phyloP scores from a whole-genome alignment of 2,113 vertebrate species.

The Picathartes gymnocephalus region DNA sequence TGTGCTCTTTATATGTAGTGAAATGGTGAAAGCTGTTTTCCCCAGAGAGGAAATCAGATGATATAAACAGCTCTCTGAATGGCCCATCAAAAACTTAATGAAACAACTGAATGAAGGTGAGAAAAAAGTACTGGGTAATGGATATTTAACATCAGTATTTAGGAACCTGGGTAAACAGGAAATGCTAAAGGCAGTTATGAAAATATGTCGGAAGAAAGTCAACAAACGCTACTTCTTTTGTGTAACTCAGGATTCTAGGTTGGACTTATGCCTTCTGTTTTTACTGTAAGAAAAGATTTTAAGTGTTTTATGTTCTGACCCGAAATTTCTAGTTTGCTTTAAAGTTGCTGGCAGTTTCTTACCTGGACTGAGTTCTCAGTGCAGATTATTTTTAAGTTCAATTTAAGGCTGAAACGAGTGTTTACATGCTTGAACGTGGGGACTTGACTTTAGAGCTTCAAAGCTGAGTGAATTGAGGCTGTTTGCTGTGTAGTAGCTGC shows the following conservation, averaged over 20 bases:
- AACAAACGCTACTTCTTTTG: background rate
- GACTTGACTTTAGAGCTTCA: background rate
- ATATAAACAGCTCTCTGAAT: background rate
- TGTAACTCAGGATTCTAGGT: background rate
- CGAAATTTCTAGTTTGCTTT: background rate
- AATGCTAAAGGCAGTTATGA: background rate
- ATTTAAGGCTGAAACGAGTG: background rate
- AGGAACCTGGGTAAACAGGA: background rate
- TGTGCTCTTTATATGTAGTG: background rate
- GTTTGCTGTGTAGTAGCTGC: background rate
- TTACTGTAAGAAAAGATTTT: background rate
- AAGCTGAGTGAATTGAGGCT: background rate
- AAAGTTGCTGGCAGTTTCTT: background rate
- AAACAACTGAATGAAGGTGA: background rate
- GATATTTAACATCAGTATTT: background rate
- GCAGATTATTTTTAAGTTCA: background rate
- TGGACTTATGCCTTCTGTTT: rapidly evolving
- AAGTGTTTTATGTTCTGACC: background rate
- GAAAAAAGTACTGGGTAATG: background rate
- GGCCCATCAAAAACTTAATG: background rate
- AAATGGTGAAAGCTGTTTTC: background rate
- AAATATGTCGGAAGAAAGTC: background rate
- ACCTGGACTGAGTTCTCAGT: background rate
- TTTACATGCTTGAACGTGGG: background rate
- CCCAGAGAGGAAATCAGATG: background rate